Evolutionary conservation across 2,113 vertebrate genomes (phyloP).

Genomic region (Melanotaenia duboulayi): DNA sequence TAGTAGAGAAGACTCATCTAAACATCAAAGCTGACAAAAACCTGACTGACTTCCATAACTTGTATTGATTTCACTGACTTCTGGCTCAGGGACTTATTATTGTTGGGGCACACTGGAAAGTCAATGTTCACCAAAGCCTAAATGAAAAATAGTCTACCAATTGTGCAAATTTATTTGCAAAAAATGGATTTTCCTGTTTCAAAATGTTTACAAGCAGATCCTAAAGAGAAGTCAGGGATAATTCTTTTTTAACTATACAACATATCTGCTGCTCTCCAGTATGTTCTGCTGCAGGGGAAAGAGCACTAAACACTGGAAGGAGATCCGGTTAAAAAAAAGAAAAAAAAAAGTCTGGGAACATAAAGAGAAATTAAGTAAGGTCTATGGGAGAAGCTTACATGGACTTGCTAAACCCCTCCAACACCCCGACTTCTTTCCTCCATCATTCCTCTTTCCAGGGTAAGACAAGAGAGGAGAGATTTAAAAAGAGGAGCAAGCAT

Average conservation of each 20-base stretch:
- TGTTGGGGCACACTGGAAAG: background rate
- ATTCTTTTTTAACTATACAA: background rate
- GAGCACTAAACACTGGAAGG: slow-evolving; percentile 2
- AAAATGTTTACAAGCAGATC: background rate
- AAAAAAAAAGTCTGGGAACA: slow-evolving; percentile 42
- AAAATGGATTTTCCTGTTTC: background rate
- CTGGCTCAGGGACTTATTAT: background rate
- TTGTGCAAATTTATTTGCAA: background rate
- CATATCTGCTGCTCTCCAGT: slow-evolving; percentile 1
- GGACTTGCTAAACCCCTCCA: slow-evolving; percentile 40
- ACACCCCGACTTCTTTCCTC: slow-evolving; percentile 39
- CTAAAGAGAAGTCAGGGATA: background rate
- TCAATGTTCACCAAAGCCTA: slow-evolving; percentile 1
- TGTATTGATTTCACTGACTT: background rate
- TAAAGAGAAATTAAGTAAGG: slow-evolving; percentile 73
- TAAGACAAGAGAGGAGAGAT: slow-evolving; percentile 22
- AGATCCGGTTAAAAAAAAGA: slow-evolving; percentile 52
- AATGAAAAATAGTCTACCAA: background rate
- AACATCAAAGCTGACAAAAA: background rate
- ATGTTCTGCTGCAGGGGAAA: slow-evolving; percentile 7
- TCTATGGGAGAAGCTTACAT: slow-evolving; percentile 53
- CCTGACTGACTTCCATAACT: background rate
- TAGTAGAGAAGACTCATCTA: background rate
- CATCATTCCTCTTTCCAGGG: slow-evolving; percentile 43
- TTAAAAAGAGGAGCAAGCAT: background rate